These are phyloP conservation scores for Diogma glabrata DNA, from an alignment of 2,888 invertebrate species.

Conservation along the genomic window DNA sequence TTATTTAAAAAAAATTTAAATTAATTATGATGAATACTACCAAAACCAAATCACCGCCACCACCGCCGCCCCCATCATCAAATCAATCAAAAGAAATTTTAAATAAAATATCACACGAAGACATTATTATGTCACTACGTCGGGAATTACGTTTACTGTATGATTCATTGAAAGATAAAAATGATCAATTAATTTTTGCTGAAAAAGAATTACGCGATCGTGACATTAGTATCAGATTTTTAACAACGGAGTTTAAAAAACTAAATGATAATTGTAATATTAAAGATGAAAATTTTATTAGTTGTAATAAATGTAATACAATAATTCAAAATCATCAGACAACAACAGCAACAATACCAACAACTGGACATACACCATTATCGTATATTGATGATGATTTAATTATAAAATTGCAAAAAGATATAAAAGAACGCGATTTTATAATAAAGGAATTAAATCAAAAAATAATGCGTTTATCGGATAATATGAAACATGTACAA, in stretches of 20 bases:
- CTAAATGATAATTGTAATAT: constrained; percentile 14
- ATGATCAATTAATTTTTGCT: constrained; percentile 20
- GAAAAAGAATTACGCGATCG: constrained; percentile 23
- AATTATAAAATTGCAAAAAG: constrained; percentile 22
- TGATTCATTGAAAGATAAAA: constrained; percentile 22
- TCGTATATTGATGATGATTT: constrained; percentile 14
- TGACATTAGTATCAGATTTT: constrained; percentile 20
- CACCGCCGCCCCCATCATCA: constrained; percentile 1
- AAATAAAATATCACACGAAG: too few species aligned
- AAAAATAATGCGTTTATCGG: constrained; percentile 26
- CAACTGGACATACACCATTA: background rate
- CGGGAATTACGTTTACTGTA: constrained; percentile 22
- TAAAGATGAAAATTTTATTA: background rate
- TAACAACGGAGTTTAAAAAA: constrained; percentile 19
- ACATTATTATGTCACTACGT: constrained; percentile 20
- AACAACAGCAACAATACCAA: background rate
- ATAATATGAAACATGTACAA: constrained; percentile 25
- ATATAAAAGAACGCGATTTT: constrained; percentile 24
- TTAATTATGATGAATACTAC: background rate
- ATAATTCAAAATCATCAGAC: background rate
- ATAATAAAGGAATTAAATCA: constrained; percentile 25
- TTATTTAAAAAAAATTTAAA: too few species aligned
- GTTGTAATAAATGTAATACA: background rate
- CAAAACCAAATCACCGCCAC: constrained; percentile 1
- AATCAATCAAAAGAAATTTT: background rate